These are phyloP conservation scores for Ageneiosus marmoratus DNA, from an alignment of 2,113 vertebrate genomes.

Conservation along the genomic window DNA sequence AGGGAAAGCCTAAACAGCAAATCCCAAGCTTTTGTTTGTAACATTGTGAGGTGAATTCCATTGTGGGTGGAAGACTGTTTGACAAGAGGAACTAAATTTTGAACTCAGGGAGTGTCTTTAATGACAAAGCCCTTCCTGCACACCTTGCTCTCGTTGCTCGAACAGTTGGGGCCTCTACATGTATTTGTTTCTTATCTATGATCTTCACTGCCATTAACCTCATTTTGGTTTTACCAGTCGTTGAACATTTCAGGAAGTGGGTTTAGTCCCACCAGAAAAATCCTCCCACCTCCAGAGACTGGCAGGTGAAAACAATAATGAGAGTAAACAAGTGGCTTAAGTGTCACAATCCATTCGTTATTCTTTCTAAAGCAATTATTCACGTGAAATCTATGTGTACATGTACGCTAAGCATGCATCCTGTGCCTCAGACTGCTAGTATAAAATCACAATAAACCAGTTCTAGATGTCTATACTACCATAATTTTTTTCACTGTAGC, in stretches of 20 bases:
- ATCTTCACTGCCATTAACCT: conserved; percentile 21
- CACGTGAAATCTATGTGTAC: not conserved
- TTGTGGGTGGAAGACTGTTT: conserved; percentile 45
- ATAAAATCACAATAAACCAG: not conserved
- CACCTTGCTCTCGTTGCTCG: conserved; percentile 19
- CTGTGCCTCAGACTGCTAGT: not conserved
- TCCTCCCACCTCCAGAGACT: conserved; percentile 30
- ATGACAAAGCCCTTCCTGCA: conserved; percentile 27
- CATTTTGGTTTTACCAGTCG: conserved; percentile 37
- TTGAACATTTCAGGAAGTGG: conserved; percentile 55
- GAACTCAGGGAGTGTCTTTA: conserved; percentile 29
- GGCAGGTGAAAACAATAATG: conserved; percentile 39
- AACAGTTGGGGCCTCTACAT: conserved; percentile 24
- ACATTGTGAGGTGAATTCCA: conserved; percentile 21
- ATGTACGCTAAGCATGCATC: not conserved
- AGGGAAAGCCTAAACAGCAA: not conserved
- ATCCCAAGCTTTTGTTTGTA: conserved; percentile 14
- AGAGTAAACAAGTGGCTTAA: conserved; percentile 37
- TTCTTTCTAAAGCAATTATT: conserved; percentile 12
- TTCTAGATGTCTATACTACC: not conserved
- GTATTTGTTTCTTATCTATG: conserved; percentile 48
- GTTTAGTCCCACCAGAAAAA: conserved; percentile 25
- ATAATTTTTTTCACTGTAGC: not conserved
- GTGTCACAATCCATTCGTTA: not conserved
- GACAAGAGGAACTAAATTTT: conserved; percentile 50